phyloP scores from a whole-genome alignment of 2,113 vertebrate genomes.

The Nymphicus hollandicus region DNA sequence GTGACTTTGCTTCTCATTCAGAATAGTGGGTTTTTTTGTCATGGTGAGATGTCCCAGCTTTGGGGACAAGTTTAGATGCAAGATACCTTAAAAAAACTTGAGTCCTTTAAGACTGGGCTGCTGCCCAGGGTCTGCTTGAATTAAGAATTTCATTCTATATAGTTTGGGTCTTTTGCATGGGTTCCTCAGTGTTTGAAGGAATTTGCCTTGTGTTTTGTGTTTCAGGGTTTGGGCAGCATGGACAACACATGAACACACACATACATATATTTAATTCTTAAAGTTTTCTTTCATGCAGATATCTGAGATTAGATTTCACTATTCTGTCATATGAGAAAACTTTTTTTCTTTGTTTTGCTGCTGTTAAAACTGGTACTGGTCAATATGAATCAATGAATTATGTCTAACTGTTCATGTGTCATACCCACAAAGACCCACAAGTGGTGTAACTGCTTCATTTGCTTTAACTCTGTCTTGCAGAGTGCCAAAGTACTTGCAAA shows the following conservation, averaged over 20 bases:
- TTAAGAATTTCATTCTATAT: not conserved
- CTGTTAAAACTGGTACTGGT: not conserved
- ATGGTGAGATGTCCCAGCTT: not conserved
- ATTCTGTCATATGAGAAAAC: not conserved
- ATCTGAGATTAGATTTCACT: not conserved
- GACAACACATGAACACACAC: not conserved
- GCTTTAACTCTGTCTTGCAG: conserved; percentile 69
- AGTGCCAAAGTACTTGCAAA: conserved; percentile 95
- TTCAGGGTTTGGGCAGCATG: not conserved
- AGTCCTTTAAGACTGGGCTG: not conserved
- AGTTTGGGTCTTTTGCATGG: not conserved
- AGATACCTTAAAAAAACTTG: not conserved
- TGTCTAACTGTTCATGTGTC: not conserved
- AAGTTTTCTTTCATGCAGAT: not conserved
- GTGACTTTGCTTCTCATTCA: not conserved
- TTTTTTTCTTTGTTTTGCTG: not conserved
- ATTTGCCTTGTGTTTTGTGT: not conserved
- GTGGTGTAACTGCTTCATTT: not conserved
- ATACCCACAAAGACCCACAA: not conserved
- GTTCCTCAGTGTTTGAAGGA: not conserved
- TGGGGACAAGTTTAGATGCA: not conserved
- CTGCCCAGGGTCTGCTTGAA: not conserved
- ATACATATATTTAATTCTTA: not conserved
- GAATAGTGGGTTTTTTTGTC: not conserved
- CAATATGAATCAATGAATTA: not conserved